phyloP scores from a whole-genome alignment of 2,797 vertebrate genomes.

The Neosalanx taihuensis region DNA sequence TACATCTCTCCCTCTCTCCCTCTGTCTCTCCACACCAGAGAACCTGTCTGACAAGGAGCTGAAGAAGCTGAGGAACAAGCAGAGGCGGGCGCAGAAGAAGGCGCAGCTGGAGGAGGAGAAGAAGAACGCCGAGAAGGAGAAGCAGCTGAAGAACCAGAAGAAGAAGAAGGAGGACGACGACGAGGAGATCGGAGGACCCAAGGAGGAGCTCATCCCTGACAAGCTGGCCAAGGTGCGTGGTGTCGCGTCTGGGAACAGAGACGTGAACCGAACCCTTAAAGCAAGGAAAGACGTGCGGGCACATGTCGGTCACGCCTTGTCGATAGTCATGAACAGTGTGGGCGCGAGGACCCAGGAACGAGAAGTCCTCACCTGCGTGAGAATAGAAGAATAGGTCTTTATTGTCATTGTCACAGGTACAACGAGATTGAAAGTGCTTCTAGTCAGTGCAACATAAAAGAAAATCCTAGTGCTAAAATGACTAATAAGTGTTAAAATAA shows the following conservation, averaged over 20 bases:
- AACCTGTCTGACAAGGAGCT: conserved; percentile 92
- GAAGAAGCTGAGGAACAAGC: conserved; percentile 91
- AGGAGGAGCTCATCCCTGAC: conserved; percentile 91
- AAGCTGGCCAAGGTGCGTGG: conserved; percentile 86
- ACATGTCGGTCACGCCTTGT: too few species aligned
- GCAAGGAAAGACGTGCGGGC: too few species aligned
- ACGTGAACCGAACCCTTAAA: too few species aligned
- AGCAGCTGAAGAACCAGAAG: conserved; percentile 92
- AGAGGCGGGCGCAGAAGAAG: conserved; percentile 90
- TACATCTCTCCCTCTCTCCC: too few species aligned
- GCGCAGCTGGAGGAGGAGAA: conserved; percentile 92
- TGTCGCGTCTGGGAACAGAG: background rate
- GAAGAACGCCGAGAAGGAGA: conserved; percentile 92
- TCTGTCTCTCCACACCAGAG: conserved; percentile 61
- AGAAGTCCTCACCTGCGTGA: background rate
- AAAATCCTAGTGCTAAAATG: too few species aligned
- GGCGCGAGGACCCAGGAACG: background rate
- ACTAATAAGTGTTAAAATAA: too few species aligned
- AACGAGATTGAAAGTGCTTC: too few species aligned
- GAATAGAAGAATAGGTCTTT: too few species aligned
- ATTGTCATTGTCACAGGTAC: too few species aligned
- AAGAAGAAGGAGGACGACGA: conserved; percentile 94
- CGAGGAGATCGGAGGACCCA: conserved; percentile 90
- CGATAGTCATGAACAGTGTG: too few species aligned
- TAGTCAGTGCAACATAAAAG: too few species aligned